A percentile compares a stretch with the other conserved stretches of the same genome.
These are phyloP conservation scores for Pygoscelis antarcticus DNA, from an alignment of 2,113 vertebrate genomes.

Conservation along the genomic window DNA sequence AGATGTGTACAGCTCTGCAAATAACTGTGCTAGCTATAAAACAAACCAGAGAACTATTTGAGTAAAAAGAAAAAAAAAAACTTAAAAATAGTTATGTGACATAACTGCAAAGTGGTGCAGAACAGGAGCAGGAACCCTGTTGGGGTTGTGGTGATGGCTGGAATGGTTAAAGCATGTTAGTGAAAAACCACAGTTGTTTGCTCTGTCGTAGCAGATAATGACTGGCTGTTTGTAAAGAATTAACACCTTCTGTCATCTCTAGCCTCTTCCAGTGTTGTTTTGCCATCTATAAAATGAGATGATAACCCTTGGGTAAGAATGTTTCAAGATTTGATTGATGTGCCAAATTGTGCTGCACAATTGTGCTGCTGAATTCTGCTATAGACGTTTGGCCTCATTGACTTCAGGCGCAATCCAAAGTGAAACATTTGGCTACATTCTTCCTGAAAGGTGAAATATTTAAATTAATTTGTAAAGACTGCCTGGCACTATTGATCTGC, in stretches of 20 bases:
- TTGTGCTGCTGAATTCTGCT: not conserved
- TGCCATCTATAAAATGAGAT: not conserved
- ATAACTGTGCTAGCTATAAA: not conserved
- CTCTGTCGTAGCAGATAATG: not conserved
- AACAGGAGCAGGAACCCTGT: not conserved
- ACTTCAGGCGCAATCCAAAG: not conserved
- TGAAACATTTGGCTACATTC: not conserved
- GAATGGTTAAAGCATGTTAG: not conserved
- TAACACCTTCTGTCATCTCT: not conserved
- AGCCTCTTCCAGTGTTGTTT: not conserved
- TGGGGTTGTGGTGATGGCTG: not conserved
- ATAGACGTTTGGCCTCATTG: not conserved
- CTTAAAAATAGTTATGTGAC: not conserved
- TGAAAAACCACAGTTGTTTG: not conserved
- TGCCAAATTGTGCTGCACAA: not conserved
- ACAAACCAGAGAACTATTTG: not conserved
- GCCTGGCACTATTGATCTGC: not conserved
- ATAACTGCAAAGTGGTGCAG: not conserved
- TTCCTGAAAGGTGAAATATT: not conserved
- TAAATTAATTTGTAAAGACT: not conserved
- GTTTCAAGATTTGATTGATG: not conserved
- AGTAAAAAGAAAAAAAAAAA: not conserved
- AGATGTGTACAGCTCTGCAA: not conserved
- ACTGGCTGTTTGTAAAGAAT: not conserved
- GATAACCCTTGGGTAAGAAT: not conserved